Evolutionary conservation across 2,113 vertebrate genomes (phyloP).

Genomic region (Macquaria ambigua): DNA sequence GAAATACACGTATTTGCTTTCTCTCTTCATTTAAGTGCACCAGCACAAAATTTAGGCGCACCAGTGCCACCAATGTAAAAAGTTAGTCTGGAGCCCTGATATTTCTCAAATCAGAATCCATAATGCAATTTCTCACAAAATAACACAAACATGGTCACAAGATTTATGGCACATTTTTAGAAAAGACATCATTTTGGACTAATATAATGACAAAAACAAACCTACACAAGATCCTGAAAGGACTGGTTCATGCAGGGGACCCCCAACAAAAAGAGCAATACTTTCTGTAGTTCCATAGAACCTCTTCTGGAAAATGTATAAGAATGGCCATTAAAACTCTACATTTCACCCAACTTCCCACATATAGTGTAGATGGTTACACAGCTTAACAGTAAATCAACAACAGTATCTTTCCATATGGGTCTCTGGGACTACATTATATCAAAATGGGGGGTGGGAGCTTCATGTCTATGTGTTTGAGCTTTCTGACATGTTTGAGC

Average conservation of each 20-base stretch:
- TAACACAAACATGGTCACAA: too few species aligned
- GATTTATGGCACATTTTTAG: too few species aligned
- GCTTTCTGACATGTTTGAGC: background rate
- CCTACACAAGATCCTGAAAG: background rate
- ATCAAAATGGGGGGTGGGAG: background rate
- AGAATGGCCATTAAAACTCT: background rate
- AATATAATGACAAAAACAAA: too few species aligned
- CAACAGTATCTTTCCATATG: background rate
- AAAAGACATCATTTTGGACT: too few species aligned
- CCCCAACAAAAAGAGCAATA: background rate
- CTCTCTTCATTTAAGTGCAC: too few species aligned
- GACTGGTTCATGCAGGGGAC: background rate
- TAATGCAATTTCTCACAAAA: too few species aligned
- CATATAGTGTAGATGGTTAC: background rate
- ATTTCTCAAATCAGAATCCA: too few species aligned
- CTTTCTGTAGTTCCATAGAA: background rate
- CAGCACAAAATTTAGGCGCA: too few species aligned
- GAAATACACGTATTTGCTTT: too few species aligned
- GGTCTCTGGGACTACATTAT: background rate
- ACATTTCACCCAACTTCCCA: background rate
- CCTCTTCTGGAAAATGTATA: background rate
- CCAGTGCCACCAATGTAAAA: too few species aligned
- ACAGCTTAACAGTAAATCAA: slow-evolving; percentile 4
- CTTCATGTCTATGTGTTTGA: background rate
- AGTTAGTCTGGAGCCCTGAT: too few species aligned